A percentile compares a stretch with the other conserved stretches of the same genome.
phyloP scores from a whole-genome alignment of 2,797 vertebrate genomes.

The Meriones psammophilus region DNA sequence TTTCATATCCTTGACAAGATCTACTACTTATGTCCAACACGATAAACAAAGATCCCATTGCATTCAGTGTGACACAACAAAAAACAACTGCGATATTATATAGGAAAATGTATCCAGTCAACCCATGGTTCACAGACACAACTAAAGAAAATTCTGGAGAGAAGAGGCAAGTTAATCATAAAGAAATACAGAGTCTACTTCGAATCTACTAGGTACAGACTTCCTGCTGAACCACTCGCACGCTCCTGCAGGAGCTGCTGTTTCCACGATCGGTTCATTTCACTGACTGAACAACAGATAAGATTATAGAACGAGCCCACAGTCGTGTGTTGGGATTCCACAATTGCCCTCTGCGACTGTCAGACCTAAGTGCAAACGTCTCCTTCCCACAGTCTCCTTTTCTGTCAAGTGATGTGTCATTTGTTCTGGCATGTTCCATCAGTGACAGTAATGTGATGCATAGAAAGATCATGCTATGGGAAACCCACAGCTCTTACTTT shows the following conservation, averaged over 20 bases:
- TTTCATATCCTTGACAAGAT: conserved; percentile 34
- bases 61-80: background rate
- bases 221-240: background rate
- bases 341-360: background rate
- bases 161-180: background rate
- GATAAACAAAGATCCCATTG: background rate
- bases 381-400: background rate
- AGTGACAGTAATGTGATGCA: background rate
- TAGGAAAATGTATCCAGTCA: background rate
- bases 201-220: background rate
- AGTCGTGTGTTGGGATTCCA: background rate
- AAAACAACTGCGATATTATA: background rate
- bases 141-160: background rate
- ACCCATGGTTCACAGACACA: background rate
- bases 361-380: background rate
- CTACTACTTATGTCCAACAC: background rate
- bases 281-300: background rate
- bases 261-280: background rate
- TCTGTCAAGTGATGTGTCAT: background rate
- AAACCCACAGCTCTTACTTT: conserved; percentile 21
- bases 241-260: background rate
- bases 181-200: background rate
- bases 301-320: background rate
- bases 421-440: background rate
- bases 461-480: background rate